phyloP scores from a whole-genome alignment of 1,140 invertebrate genomes.

The Tyrophagus putrescentiae region DNA sequence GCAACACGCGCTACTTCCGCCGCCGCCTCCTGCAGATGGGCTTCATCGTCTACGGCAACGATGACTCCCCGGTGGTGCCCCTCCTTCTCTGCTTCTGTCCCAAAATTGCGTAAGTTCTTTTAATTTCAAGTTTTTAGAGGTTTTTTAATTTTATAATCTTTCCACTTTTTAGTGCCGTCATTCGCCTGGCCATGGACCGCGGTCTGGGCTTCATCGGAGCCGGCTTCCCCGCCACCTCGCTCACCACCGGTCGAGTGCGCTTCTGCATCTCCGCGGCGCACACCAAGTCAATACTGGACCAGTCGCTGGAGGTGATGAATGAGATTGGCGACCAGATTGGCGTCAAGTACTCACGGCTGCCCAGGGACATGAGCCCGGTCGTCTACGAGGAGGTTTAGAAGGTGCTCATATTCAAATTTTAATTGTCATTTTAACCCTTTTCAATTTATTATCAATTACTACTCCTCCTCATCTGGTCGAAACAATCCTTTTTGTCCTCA shows the following conservation, averaged over 20 bases:
- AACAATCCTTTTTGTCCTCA: no score
- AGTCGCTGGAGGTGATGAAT: slow-evolving; percentile 39
- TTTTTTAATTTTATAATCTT: neutral
- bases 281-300: slow-evolving; percentile 86
- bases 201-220: slow-evolving; percentile 46
- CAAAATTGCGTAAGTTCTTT: slow-evolving; percentile 73
- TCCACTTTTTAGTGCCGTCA: neutral
- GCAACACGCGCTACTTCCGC: slow-evolving; percentile 77
- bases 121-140: no score
- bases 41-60: slow-evolving; percentile 88
- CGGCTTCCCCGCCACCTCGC: slow-evolving; percentile 88
- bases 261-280: slow-evolving; percentile 93
- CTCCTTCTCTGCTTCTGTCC: slow-evolving; percentile 84
- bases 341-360: slow-evolving; percentile 21
- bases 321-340: slow-evolving; percentile 21
- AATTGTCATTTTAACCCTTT: no score
- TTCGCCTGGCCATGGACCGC: neutral
- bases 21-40: slow-evolving; percentile 70
- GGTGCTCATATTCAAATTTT: neutral
- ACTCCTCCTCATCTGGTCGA: no score
- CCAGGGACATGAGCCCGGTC: neutral
- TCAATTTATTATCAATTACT: no score
- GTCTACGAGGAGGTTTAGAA: neutral
- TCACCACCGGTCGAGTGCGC: slow-evolving; percentile 78
- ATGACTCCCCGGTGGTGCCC: slow-evolving; percentile 90